These are phyloP conservation scores for Masnerella sp. DNA, from an alignment of 2,888 invertebrate genomes.

Conservation along the genomic window DNA sequence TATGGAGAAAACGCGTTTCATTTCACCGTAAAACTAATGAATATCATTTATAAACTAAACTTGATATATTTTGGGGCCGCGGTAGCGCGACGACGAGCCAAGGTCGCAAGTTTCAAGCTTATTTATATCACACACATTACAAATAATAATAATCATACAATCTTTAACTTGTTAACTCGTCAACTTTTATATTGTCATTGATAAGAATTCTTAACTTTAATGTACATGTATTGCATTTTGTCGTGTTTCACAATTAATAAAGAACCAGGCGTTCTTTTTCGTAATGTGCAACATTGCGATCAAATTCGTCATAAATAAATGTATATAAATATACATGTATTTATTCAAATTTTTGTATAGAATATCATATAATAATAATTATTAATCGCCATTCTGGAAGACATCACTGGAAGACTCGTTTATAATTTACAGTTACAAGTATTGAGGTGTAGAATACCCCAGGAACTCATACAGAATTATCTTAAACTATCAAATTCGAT, in stretches of 20 bases:
- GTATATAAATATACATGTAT: constrained; percentile 57
- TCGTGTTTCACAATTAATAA: constrained; percentile 3
- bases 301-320: constrained; percentile 45
- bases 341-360: constrained; percentile 30
- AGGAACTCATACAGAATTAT: not conserved
- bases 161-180: constrained; percentile 48
- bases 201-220: constrained; percentile 55
- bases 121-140: constrained; percentile 39
- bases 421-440: constrained; percentile 57
- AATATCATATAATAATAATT: too few species aligned
- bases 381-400: constrained; percentile 68
- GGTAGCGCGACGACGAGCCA: too few species aligned
- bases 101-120: constrained; percentile 37
- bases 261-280: constrained; percentile 4
- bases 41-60: too few species aligned
- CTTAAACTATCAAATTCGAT: too few species aligned
- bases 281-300: constrained; percentile 10
- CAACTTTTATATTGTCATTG: constrained; percentile 50
- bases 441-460: constrained; percentile 30
- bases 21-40: too few species aligned
- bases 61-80: too few species aligned
- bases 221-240: constrained; percentile 50
- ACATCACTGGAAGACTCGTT: constrained; percentile 73
- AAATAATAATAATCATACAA: constrained; percentile 39
- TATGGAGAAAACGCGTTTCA: too few species aligned